A percentile compares a stretch with the other conserved stretches of the same genome.
Evolutionary conservation across 2,113 vertebrate species (phyloP).

Genomic region (Pantherophis guttatus): DNA sequence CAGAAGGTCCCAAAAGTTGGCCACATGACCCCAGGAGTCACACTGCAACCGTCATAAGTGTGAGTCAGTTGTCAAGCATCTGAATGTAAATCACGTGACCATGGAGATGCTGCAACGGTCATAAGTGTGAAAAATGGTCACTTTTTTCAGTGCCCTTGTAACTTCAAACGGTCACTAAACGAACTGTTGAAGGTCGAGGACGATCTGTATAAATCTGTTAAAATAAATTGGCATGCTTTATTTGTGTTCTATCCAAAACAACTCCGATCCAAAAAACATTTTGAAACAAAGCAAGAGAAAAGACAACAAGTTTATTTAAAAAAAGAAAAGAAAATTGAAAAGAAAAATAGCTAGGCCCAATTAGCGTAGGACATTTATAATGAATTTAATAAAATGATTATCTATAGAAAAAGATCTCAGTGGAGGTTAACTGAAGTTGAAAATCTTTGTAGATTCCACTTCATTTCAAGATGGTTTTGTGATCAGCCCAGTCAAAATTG

Average conservation of each 20-base stretch:
- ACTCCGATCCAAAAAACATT: background rate
- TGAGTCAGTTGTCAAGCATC: too few relatives aligned
- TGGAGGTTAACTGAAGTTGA: background rate
- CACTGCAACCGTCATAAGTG: too few relatives aligned
- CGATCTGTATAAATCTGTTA: background rate
- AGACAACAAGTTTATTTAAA: background rate
- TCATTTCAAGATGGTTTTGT: background rate
- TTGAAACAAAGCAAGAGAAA: background rate
- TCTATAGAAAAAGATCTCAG: background rate
- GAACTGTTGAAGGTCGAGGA: too few relatives aligned
- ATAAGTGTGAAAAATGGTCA: too few relatives aligned
- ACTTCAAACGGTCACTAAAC: too few relatives aligned
- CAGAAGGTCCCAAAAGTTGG: too few relatives aligned
- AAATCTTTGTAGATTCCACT: background rate
- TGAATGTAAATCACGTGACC: too few relatives aligned
- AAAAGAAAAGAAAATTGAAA: background rate
- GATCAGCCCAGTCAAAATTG: background rate
- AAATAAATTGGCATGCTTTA: background rate
- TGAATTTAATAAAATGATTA: background rate
- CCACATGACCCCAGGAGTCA: too few relatives aligned
- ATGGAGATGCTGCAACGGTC: too few relatives aligned
- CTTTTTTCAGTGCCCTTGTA: too few relatives aligned
- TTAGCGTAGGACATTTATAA: background rate
- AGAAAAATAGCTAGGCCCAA: too few relatives aligned
- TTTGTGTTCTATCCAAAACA: background rate